Evolutionary conservation across 1,140 invertebrate species (phyloP), one percentile per base, ranked within the genome.

Genomic region (Halictus rubicundus): DNA sequence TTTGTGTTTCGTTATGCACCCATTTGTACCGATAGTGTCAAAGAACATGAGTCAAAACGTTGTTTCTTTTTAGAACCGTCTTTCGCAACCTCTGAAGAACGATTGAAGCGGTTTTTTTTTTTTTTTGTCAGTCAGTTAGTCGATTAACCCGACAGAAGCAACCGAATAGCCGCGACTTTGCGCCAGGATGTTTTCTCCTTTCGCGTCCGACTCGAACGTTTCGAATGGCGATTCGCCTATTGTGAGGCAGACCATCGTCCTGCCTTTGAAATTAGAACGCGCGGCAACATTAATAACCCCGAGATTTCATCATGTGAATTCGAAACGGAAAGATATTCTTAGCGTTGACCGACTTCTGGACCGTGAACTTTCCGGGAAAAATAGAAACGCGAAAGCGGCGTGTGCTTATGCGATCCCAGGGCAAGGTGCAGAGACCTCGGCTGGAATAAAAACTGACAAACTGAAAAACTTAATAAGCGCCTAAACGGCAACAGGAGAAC

Each of bases 281-380:
- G 63, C 68, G 1, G 49, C 21, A 78, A 85, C 82, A 84, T 84
- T 85, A 84, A 85, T 85, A 84, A 83, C 72, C 66, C 52, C 72
- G 83, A n/a, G n/a, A 85, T 84, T 81, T 81, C 78, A 63, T 81
- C 71, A 57, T 52, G 25, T 59, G 82, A 76, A 85, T 85, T 71
- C 81, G 83, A 85, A 80, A 81, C 72, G 60, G 59, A n/a, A 32
- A 77, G 82, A 85, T 85, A 85, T 84, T 85, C 59, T 76, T 68
- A 32, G 77, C 71, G 63, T 84, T 78, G 76, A 54, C 76, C 76
- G 76, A 78, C 76, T 78, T 78, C 60, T 64, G 59, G 76, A 63
- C 76, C 76, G 76, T 78, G 69, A 78, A 78, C 76, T 78, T 78
- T 72, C 57, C 16, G 7, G 59, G 68, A 25, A 71, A n/a, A 78